Conservation (phyloP, 2,113 vertebrate species). For the Calonectris borealis region DNA sequence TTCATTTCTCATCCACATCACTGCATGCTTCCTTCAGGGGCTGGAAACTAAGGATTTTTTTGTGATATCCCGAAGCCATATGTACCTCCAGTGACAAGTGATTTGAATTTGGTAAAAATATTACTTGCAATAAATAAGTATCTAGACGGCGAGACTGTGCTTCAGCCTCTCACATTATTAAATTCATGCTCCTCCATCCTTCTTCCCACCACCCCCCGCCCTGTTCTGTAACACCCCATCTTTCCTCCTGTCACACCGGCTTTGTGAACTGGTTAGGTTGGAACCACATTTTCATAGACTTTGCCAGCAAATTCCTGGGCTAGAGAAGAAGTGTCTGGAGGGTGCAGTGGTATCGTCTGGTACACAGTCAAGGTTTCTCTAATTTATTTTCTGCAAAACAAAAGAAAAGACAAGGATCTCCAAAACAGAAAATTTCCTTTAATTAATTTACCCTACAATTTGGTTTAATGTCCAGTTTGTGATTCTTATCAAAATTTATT, state of each 20-base stretch:
- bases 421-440: not conserved
- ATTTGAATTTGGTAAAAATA: not conserved
- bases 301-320: not conserved
- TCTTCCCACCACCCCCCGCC: not conserved
- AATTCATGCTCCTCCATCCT: not conserved
- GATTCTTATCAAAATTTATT: not conserved
- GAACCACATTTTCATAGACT: accelerated
- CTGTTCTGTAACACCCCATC: not conserved
- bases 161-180: not conserved
- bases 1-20: not conserved
- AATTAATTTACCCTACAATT: accelerated
- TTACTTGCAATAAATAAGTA: not conserved
- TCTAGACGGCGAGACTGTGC: not conserved
- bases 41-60: not conserved
- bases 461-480: not conserved
- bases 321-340: not conserved
- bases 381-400: not conserved
- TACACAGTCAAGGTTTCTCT: no score
- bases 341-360: accelerated
- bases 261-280: no score
- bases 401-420: not conserved
- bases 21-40: accelerated
- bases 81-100: not conserved
- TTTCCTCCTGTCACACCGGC: not conserved
- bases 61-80: not conserved